Base-by-base conservation (phyloP, 2,888 invertebrate genomes). In the Frankliniella intonsa region DNA sequence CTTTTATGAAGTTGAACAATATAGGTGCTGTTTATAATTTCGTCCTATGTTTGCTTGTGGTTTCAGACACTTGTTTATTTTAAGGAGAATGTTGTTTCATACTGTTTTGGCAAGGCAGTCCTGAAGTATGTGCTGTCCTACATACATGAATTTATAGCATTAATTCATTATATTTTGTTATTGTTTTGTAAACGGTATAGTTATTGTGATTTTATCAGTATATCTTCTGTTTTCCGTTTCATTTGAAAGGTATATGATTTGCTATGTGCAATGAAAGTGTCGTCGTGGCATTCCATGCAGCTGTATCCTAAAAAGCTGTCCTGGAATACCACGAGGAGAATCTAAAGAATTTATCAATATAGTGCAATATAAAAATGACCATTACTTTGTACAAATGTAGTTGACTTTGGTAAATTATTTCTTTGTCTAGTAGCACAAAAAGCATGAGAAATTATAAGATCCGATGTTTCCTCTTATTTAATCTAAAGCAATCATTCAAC, bases 161-260 rank as follows among this genome's bases (percentile, higher is more conserved):
- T 76, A 76, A 76, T 76, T 76, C 69, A 22, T 76, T 76, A 76
- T 76, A 76, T 76, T 76, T 76, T 76, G 69, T 76, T 76, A 76
- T 76, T 76, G 69, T 76, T 76, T 76, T 76, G 69, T 76, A 76
- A 76, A 76, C 69, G 25, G 25, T 76, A 76, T 76, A 76, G 69
- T 76, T 76, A 76, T 76, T 76, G 69, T 76, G 69, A 76, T 76
- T 76, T 76, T 76, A 76, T 76, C 69, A 76, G 69, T 76, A 76
- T 76, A 76, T 76, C 69, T 76, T 25, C 69, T 76, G 69, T 76
- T 76, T 76, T 76, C 69, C 69, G 69, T 76, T 76, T 25, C 69
- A 76, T 76, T 76, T 76, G 25, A 76, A 38, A 38, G 22, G 25
- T 76, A 22, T 76, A 25, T 76, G 69, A 76, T 76, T 76, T 76